Evolutionary conservation across 2,113 vertebrate species (phyloP).

Genomic region (Orycteropus afer): DNA sequence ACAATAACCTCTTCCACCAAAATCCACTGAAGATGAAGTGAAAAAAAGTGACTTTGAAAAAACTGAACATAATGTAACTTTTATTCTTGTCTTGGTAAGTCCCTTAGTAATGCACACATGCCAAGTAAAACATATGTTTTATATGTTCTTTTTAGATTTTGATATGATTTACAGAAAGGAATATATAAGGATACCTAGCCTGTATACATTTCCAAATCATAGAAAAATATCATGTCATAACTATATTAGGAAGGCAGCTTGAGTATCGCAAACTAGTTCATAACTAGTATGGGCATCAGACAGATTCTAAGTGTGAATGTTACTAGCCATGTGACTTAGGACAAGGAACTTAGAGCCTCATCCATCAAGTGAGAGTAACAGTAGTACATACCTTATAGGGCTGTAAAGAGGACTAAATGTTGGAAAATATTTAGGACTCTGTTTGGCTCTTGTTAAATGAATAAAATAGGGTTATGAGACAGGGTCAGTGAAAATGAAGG

Average conservation of each 20-base stretch:
- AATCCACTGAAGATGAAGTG: background rate
- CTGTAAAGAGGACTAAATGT: background rate
- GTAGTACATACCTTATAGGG: no score
- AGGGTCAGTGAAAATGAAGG: background rate
- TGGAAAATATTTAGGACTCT: background rate
- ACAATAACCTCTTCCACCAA: background rate
- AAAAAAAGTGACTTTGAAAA: background rate
- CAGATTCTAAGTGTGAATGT: background rate
- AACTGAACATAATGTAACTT: background rate
- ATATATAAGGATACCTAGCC: background rate
- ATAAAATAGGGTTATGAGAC: background rate
- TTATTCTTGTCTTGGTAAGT: background rate
- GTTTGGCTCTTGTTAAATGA: background rate
- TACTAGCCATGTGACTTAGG: background rate
- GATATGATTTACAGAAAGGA: background rate
- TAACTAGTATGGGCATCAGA: background rate
- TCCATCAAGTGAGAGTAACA: background rate
- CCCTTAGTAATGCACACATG: background rate
- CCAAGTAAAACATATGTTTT: background rate
- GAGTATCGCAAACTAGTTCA: background rate
- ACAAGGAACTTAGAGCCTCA: background rate
- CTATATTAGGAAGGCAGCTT: background rate
- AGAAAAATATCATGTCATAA: background rate
- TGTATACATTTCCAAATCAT: background rate
- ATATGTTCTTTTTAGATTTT: background rate